Percentiles rank a stretch among this genome's conserved stretches.
phyloP scores from a whole-genome alignment of 2,113 vertebrate species.

The Sapayoa aenigma region DNA sequence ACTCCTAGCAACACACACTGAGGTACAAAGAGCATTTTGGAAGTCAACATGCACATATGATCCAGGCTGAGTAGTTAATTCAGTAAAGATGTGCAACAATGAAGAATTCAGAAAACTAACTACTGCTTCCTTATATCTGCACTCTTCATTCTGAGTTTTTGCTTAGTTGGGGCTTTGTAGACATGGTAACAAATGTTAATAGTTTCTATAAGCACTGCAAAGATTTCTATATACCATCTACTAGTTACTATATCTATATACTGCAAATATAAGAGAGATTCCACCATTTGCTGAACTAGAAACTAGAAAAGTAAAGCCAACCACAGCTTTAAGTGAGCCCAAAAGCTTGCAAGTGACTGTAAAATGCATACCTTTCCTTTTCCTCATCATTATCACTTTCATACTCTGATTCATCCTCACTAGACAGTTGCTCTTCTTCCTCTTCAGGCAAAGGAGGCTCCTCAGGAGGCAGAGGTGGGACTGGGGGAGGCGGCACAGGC shows the following conservation, averaged over 20 bases:
- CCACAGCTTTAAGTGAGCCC: not conserved
- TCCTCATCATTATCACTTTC: conserved; percentile 92
- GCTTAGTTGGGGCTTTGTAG: not conserved
- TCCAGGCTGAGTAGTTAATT: not conserved
- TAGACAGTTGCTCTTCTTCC: conserved; percentile 76
- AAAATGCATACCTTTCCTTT: conserved; percentile 82
- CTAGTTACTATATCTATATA: not conserved
- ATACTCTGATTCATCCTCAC: conserved; percentile 89
- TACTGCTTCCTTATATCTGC: not conserved
- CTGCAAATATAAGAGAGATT: not conserved
- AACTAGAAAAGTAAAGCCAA: not conserved
- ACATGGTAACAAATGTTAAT: not conserved
- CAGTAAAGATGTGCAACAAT: not conserved
- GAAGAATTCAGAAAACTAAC: not conserved
- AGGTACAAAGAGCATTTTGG: not conserved
- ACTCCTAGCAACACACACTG: not conserved
- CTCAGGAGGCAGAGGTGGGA: conserved; percentile 86
- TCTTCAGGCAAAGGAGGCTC: conserved; percentile 90
- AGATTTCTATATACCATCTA: not conserved
- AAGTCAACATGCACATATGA: not conserved
- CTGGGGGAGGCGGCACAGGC: conserved; percentile 77
- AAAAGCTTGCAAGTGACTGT: not conserved
- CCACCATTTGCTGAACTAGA: not conserved
- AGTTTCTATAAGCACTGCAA: not conserved
- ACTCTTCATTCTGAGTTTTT: not conserved